phyloP scores from a whole-genome alignment of 2,113 vertebrate species.

The Siniperca chuatsi region DNA sequence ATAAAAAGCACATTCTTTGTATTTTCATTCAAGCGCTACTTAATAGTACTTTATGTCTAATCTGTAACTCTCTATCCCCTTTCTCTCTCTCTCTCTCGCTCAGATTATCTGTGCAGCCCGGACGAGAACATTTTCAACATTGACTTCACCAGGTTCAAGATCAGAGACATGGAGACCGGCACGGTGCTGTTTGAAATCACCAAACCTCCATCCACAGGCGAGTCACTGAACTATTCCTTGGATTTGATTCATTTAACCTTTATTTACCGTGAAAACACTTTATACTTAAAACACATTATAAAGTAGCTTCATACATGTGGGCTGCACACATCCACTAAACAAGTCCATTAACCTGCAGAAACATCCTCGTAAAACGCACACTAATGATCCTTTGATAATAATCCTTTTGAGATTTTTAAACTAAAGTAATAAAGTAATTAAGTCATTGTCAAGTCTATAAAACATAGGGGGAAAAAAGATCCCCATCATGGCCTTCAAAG shows the following conservation, averaged over 20 bases:
- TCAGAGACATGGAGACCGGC: slow-evolving; percentile 97
- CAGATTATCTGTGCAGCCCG: slow-evolving; percentile 95
- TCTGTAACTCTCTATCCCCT: background rate
- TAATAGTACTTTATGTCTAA: background rate
- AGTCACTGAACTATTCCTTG: background rate
- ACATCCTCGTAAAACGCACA: background rate
- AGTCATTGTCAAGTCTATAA: background rate
- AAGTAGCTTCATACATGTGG: background rate
- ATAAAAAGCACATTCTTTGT: background rate
- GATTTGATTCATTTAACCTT: background rate
- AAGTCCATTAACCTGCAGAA: background rate
- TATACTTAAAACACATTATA: background rate
- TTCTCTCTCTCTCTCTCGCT: background rate
- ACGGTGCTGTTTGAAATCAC: slow-evolving; percentile 98
- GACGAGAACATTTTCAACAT: slow-evolving; percentile 97
- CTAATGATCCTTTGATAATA: too few species aligned
- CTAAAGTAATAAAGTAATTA: background rate
- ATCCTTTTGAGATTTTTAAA: too few species aligned
- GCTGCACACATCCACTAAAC: background rate
- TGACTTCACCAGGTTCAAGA: slow-evolving; percentile 98
- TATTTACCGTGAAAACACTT: background rate
- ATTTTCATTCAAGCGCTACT: background rate
- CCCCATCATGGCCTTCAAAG: background rate
- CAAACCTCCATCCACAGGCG: slow-evolving; percentile 92
- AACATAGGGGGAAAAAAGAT: too few species aligned